Percentiles rank a stretch among this genome's conserved stretches.
Evolutionary conservation across 2,113 vertebrate genomes (phyloP).

Genomic region (Campylomormyrus tamandua): DNA sequence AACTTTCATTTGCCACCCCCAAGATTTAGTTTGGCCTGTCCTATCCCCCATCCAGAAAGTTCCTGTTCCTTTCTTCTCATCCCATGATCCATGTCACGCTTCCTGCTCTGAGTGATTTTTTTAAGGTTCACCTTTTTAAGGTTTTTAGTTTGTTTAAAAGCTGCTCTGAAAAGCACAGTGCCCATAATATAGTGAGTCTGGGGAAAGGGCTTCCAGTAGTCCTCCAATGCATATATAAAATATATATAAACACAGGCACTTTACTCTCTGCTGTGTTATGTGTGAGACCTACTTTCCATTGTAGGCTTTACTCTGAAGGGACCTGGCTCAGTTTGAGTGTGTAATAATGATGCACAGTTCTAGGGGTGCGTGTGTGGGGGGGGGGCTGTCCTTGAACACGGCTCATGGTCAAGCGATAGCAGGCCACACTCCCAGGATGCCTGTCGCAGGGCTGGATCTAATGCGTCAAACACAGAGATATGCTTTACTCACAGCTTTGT

Average conservation of each 20-base stretch:
- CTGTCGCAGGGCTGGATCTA: not conserved
- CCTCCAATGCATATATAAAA: not conserved
- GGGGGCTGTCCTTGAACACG: not conserved
- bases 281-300: slow-evolving; percentile 1
- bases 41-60: not conserved
- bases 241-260: not conserved
- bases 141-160: not conserved
- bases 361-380: not conserved
- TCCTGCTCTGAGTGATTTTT: not conserved
- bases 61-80: not conserved
- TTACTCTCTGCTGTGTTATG: not conserved
- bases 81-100: not conserved
- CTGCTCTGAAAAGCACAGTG: not conserved
- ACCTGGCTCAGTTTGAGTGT: slow-evolving; percentile 1
- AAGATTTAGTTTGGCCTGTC: not conserved
- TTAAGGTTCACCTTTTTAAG: not conserved
- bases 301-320: not conserved
- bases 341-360: not conserved
- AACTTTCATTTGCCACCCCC: not conserved
- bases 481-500: not conserved
- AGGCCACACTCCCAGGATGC: not conserved
- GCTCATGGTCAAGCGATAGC: not conserved
- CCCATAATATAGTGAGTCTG: not conserved
- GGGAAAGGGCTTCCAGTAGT: not conserved
- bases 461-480: not conserved